Base-by-base conservation (phyloP, 2,797 vertebrate species). In the Lithobates pipiens region DNA sequence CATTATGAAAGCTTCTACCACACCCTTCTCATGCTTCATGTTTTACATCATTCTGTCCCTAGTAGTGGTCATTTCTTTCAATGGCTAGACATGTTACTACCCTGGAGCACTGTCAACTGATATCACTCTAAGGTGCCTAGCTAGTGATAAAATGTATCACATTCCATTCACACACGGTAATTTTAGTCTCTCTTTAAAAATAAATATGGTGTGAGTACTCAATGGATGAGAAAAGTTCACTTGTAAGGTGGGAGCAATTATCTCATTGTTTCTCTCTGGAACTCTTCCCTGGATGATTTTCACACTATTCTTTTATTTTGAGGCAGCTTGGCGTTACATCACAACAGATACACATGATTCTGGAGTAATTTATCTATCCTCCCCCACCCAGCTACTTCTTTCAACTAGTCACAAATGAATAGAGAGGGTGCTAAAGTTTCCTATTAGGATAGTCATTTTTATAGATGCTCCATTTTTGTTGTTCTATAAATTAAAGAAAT, bases 121-220 rank as follows among this genome's bases (percentile, higher is more conserved):
- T 86, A 86, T 83, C 39, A 67, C 15, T 86, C 9, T 50, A 69
- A 83, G 69, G 69, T 75, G 80, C 83, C 85, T 83, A 44, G 44
- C 68, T 50, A 86, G 54, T 78, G 68, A 77, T 79, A 83, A 83
- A 82, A 77, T 67, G 70, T 65, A 86, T 86, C 69, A 74, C 36
- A 57, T 83, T 83, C 54, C 85, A 86, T 68, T 68, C 42, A 67
- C 16, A 42, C 57, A 82, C 29, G 23, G 69, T 25, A 77, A 72
- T 83, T 69, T 74, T 25, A 27, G 57, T 57, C 78, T 70, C 16
- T 80, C 57, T 50, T 85, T 27, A 76, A 80, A 76, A 39, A 85
- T 80, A n/a, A 25, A 80, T 65, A 65, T 25, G n/a, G 7, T 25
- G 23, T 65, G 50, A 18, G 61, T 25, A 0, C 61, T 25, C 61